Conservation (phyloP, 1,140 invertebrate genomes). For the Papilio machaon region DNA sequence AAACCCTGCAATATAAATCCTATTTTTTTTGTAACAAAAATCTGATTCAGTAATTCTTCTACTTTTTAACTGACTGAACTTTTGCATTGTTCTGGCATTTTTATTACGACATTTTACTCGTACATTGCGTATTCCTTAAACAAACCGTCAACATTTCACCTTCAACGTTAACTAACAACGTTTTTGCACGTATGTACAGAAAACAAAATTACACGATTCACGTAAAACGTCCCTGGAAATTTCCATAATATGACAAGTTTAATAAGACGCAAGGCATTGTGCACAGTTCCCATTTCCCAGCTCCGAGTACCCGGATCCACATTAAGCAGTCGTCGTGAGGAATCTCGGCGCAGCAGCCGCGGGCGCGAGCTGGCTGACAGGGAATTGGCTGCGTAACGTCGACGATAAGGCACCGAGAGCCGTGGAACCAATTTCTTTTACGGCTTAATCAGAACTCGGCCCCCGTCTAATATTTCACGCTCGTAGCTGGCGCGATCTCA, state of each 20-base stretch:
- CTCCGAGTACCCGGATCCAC: constrained; percentile 14
- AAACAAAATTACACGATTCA: constrained; percentile 28
- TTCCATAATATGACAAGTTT: constrained; percentile 29
- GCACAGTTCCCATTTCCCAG: constrained; percentile 15
- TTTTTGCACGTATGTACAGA: background rate
- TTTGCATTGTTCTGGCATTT: background rate
- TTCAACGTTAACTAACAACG: background rate
- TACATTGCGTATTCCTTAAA: background rate
- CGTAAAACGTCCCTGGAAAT: constrained; percentile 5
- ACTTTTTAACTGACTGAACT: background rate
- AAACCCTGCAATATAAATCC: background rate
- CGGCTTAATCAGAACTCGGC: constrained; percentile 68
- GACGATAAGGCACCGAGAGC: constrained; percentile 65
- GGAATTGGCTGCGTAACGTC: constrained; percentile 66
- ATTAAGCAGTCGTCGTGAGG: constrained; percentile 35
- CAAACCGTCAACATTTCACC: background rate
- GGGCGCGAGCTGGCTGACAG: constrained; percentile 48
- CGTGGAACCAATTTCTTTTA: constrained; percentile 73
- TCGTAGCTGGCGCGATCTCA: constrained; percentile 48
- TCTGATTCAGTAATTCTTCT: background rate
- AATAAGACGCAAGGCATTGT: constrained; percentile 29
- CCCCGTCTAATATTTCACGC: constrained; percentile 57
- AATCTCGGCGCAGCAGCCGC: constrained; percentile 48
- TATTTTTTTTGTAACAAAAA: background rate
- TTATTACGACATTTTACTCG: background rate